Base-by-base conservation (phyloP, 2,797 vertebrate species). In the Tiaroga cobitis region DNA sequence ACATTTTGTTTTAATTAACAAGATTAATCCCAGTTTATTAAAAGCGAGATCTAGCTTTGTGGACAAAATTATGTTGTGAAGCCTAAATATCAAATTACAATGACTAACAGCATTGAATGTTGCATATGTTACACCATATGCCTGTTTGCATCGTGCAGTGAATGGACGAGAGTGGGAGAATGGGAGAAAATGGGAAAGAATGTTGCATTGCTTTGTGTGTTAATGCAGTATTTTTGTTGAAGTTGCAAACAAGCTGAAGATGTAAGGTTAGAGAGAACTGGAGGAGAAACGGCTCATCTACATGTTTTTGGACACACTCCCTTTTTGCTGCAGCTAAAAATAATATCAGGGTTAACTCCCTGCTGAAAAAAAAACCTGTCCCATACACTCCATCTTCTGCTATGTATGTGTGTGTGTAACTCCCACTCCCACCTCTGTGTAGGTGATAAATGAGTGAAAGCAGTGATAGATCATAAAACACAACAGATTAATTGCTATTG, bases 341-440 rank as follows among this genome's bases (percentile, higher is more conserved):
- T 94, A 94, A 92, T 90, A 93, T 91, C 88, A 92, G 90, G 92
- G 92, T 90, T 93, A 92, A 91, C 90, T 93, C 91, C 88, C 92
- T 83, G 88, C 92, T 92, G 91, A 89, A 86, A 92, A 92, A 93
- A 94, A 86, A 34, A 34, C 5, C 90, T 92, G 90, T 93, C 92
- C 89, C 85, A 68, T 59, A 87, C 86, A 76, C 90, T 85, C 75
- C 89, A 91, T 90, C 89, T 91, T 88, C 78, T 73, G 61, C 18
- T 77, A 9, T 82, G 34, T n/a, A n/a, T 83, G 85, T 73, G 85
- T 73, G 82, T 76, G 87, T 78, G 65, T 54, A 73, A 65, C 67
- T 65, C 39, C 56, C 63, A 32, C 51, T 80, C 72, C 70, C 83
- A 89, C 80, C 83, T 87, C 81, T 76, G 59, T 81, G 46, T 49